These are phyloP conservation scores for Xylocopa sonorina DNA, from an alignment of 1,140 invertebrate species.

Conservation along the genomic window DNA sequence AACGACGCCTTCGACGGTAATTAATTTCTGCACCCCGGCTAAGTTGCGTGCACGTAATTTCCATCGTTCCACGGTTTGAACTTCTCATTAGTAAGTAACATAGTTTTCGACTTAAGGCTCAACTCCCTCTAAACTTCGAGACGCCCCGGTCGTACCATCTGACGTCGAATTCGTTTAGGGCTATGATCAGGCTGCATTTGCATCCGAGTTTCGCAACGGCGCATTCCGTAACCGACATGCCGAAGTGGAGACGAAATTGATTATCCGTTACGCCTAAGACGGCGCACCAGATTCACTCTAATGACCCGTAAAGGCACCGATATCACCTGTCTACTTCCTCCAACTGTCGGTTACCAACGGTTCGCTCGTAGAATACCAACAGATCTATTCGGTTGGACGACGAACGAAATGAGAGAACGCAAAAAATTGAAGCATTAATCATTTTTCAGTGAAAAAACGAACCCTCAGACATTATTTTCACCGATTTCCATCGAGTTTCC, in stretches of 20 bases:
- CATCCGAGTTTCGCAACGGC: background rate
- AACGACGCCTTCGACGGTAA: background rate
- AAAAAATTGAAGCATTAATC: too few relatives aligned
- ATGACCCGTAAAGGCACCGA: background rate
- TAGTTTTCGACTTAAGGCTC: slow-evolving; percentile 31
- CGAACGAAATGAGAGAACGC: too few relatives aligned
- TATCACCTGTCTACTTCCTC: background rate
- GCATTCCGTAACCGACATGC: slow-evolving; percentile 1
- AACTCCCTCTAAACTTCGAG: slow-evolving; percentile 25
- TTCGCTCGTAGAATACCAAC: too few relatives aligned
- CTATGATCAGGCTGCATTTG: slow-evolving; percentile 29
- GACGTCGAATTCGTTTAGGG: slow-evolving; percentile 41
- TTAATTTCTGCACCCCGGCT: background rate
- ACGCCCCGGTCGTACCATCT: slow-evolving; percentile 33
- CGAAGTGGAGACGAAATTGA: slow-evolving; percentile 25
- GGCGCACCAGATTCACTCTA: slow-evolving; percentile 6
- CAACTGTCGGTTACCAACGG: too few relatives aligned
- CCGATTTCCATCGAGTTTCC: too few relatives aligned
- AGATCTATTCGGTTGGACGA: too few relatives aligned
- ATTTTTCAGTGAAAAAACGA: too few relatives aligned
- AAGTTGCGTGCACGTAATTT: background rate
- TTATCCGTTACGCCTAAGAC: slow-evolving; percentile 13
- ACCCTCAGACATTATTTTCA: too few relatives aligned
- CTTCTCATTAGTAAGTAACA: slow-evolving; percentile 34
- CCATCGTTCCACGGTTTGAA: slow-evolving; percentile 6